Percentiles rank a stretch among this genome's conserved stretches.
phyloP scores from a whole-genome alignment of 2,888 invertebrate genomes.

The Calameuta idolon region DNA sequence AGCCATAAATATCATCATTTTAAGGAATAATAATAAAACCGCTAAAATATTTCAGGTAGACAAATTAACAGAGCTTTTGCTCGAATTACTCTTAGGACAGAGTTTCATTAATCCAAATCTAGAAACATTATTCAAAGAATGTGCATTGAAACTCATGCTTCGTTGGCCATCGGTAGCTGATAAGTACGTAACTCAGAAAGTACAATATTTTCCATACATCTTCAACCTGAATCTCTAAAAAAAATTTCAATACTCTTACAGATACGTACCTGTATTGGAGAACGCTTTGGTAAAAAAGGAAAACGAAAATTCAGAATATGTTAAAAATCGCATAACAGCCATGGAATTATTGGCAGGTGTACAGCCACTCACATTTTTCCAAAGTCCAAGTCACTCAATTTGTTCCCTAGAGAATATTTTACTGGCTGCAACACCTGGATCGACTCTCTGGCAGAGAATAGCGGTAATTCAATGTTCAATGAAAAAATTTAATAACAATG shows the following conservation, averaged over 20 bases:
- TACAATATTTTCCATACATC: neutral
- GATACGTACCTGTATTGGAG: conserved; percentile 57
- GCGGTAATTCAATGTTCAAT: conserved; percentile 46
- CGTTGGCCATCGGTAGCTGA: conserved; percentile 64
- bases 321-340: conserved; percentile 53
- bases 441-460: conserved; percentile 60
- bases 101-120: conserved; percentile 62
- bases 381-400: conserved; percentile 45
- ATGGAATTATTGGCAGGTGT: conserved; percentile 59
- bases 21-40: neutral
- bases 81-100: conserved; percentile 59
- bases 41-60: conserved; percentile 50
- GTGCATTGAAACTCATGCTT: conserved; percentile 62
- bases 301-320: conserved; percentile 44
- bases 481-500: neutral
- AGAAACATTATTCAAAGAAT: conserved; percentile 60
- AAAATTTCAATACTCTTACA: conserved; percentile 22
- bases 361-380: conserved; percentile 57
- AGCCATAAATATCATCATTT: neutral
- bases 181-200: conserved; percentile 37
- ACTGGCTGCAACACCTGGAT: conserved; percentile 49
- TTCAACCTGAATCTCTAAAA: neutral
- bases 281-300: conserved; percentile 52
- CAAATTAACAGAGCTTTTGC: conserved; percentile 58
- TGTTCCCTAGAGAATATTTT: conserved; percentile 54